Base-by-base conservation (phyloP, 2,113 vertebrate genomes). In the Limnothrissa miodon region DNA sequence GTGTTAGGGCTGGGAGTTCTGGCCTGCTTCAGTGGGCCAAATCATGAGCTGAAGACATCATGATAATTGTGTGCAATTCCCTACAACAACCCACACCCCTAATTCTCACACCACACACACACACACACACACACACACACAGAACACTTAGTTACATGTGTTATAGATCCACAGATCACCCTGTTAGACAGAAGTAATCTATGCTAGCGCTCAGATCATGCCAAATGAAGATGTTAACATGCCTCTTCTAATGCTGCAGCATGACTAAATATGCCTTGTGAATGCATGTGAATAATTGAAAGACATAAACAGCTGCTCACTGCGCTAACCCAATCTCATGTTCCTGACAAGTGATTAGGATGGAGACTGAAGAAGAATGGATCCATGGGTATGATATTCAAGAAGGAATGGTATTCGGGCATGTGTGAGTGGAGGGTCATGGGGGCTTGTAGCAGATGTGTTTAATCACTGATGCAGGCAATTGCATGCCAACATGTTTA, bases 201-300 rank as follows among this genome's bases (percentile, higher is more conserved):
- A 1, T 70, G 62, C 36, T 33, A n/a, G 62, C 62, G 11, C 29
- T 70, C 62, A 70, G 62, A 70, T 70, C 62, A 36, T 70, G 36
- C 3, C 33, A 13, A 70, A 70, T 70, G 62, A 70, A 70, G 62
- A 70, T 70, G 62, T 70, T 70, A 70, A 1, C 29, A 15, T 70
- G 62, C 62, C 62, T 70, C 25, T 33, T 70, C 62, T 29, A 36
- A 36, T 70, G 11, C 13, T 17, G 62, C 10, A 5, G 62, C 29
- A 10, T 5, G 62, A 70, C 29, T 17, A 70, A 70, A 70, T 70
- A 36, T 36, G 62, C 62, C 62, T 70, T 70, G n/a, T n/a, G 62
- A 70, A 36, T 36, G 29, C 10, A 70, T 70, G 62, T 70, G 62
- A 70, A 70, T 70, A 70, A 70, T 70, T 70, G 29, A 70, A 70